phyloP scores from a whole-genome alignment of 2,113 vertebrate genomes.

The Crypturellus undulatus region DNA sequence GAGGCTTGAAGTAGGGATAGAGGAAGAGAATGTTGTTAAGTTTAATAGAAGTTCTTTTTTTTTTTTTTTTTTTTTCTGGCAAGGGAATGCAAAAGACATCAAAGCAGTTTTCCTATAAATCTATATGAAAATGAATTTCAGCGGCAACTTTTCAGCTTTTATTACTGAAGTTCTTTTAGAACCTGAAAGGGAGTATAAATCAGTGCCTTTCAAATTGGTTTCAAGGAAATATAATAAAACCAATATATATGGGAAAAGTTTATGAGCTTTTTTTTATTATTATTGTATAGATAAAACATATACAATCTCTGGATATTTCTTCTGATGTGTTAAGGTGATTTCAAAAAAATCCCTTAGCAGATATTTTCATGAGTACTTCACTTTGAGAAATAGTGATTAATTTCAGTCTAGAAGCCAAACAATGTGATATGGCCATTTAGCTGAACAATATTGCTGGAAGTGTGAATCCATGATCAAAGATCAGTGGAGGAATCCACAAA shows the following conservation, averaged over 20 bases:
- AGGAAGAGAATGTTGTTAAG: conserved; percentile 69
- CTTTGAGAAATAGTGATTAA: conserved; percentile 20
- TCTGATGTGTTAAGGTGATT: conserved; percentile 61
- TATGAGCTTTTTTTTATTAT: conserved; percentile 21
- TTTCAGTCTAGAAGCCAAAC: conserved; percentile 37
- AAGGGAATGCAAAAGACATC: conserved; percentile 76
- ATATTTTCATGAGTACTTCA: conserved; percentile 39
- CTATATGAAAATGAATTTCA: conserved; percentile 81
- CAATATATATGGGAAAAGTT: conserved; percentile 68
- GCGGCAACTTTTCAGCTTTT: conserved; percentile 76
- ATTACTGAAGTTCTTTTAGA: conserved; percentile 71
- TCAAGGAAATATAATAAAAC: conserved; percentile 78
- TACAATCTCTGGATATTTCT: conserved; percentile 23
- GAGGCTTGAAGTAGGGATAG: conserved; percentile 68
- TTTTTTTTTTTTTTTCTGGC: conserved; percentile 39
- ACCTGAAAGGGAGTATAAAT: conserved; percentile 73
- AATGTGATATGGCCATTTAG: background rate
- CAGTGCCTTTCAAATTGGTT: conserved; percentile 76
- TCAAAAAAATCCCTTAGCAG: conserved; percentile 17
- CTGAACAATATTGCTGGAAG: background rate
- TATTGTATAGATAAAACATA: conserved; percentile 39
- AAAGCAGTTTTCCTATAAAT: conserved; percentile 82
- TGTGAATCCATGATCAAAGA: background rate
- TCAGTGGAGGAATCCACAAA: background rate
- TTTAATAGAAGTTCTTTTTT: conserved; percentile 71